phyloP scores from a whole-genome alignment of 2,797 vertebrate genomes.

The Lycodopsis pacificus region DNA sequence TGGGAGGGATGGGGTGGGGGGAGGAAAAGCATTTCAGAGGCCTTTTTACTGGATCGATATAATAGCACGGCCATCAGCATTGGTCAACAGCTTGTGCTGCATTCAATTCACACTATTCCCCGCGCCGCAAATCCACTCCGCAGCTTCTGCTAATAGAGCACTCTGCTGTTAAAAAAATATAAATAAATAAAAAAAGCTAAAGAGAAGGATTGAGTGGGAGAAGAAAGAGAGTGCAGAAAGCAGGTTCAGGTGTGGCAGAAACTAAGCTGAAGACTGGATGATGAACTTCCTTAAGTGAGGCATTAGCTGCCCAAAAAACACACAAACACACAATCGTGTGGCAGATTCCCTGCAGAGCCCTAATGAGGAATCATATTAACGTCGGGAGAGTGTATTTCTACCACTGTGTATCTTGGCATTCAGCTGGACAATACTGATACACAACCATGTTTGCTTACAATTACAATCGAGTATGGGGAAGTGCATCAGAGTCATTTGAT shows the following conservation, averaged over 20 bases:
- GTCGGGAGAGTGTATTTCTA: constrained; percentile 24
- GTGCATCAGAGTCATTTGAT: constrained; percentile 5
- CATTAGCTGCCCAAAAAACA: constrained; percentile 35
- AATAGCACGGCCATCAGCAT: constrained; percentile 49
- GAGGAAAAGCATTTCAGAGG: constrained; percentile 11
- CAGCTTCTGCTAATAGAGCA: constrained; percentile 51
- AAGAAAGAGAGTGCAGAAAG: background rate
- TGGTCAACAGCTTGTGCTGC: constrained; percentile 59
- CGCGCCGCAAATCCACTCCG: constrained; percentile 36
- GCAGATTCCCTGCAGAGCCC: constrained; percentile 25
- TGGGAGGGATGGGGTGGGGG: no score
- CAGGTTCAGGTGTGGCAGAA: constrained; percentile 16
- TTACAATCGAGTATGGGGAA: constrained; percentile 5
- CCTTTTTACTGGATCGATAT: constrained; percentile 57
- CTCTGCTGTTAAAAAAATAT: constrained; percentile 27
- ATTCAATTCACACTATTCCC: constrained; percentile 56
- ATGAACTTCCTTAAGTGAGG: constrained; percentile 29
- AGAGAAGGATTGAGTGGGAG: background rate
- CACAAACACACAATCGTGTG: constrained; percentile 17
- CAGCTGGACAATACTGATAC: constrained; percentile 13
- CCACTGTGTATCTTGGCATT: constrained; percentile 5
- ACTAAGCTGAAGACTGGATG: constrained; percentile 7
- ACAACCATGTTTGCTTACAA: constrained; percentile 39
- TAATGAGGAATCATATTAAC: constrained; percentile 52
- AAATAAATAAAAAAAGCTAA: constrained; percentile 24